Evolutionary conservation across 2,113 vertebrate species (phyloP), one percentile per base, ranked within the genome.

Genomic region (Macaca nemestrina): DNA sequence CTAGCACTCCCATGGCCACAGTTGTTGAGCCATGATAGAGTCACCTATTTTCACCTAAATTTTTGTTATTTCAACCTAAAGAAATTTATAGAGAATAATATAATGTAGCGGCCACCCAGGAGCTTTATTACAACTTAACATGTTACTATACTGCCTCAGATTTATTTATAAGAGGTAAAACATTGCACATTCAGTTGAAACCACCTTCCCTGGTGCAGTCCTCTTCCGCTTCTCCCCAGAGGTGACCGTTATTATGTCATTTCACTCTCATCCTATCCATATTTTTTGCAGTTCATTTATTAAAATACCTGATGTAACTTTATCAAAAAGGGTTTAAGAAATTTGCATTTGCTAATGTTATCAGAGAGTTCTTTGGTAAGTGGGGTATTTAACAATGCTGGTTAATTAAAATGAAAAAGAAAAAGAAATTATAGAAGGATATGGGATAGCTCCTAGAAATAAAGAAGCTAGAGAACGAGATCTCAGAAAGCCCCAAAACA

Each of bases 101-200:
- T 57, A 70, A 52, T 57, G 22, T n/a, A 64, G 22, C 3, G 2
- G 40, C 87, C 70, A 70, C 13, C 12, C 72, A 93, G 11, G 50
- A 75, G 18, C 52, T 87, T 92, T 80, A 48, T 96, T 83, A 68
- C 11, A 75, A 88, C 27, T 50, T 93, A 59, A 87, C 73, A 45
- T 61, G 17, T 86, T 61, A 52, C 82, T 78, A 32, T 43, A 35
- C 67, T 57, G 43, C 68, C 50, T 83, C 27, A 59, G 11, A 92
- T 90, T 95, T 90, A 61, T 93, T 93, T 93, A n/a, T 88, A 96
- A 79, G 50, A 94, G 94, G 82, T 75, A 67, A 90, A 92, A 75
- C 8, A 89, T 73, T 61, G 38, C 23, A 64, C 32, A 13, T 50
- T 84, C 59, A 80, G 10, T 68, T 40, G 23, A 84, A 90, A 22